A percentile compares a stretch with the other conserved stretches of the same genome.
Conservation (phyloP, 2,888 invertebrate genomes). For the Cerceris ruficornis region DNA sequence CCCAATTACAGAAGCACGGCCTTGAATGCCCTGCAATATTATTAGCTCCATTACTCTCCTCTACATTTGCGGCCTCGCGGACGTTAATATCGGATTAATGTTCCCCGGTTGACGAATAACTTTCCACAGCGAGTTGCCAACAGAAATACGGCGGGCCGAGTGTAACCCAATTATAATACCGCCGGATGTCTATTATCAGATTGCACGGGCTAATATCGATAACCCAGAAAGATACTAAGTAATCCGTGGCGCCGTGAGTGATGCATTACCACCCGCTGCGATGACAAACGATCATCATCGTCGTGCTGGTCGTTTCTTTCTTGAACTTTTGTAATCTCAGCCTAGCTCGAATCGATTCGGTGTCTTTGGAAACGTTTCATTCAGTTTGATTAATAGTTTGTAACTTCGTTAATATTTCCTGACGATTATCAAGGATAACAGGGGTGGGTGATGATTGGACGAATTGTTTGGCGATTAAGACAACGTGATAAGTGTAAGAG, state of each 20-base stretch:
- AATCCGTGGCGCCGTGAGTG: neutral
- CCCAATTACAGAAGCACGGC: neutral
- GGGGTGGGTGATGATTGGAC: too few species aligned
- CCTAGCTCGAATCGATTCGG: neutral
- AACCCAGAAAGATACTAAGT: neutral
- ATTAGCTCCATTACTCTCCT: neutral
- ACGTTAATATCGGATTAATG: neutral
- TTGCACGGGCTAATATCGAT: slow-evolving; percentile 18
- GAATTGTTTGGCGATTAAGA: too few species aligned
- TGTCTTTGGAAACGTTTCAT: too few species aligned
- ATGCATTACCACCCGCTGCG: neutral
- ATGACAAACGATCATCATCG: slow-evolving; percentile 10
- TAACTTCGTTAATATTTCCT: too few species aligned
- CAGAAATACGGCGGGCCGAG: neutral
- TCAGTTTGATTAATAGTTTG: too few species aligned
- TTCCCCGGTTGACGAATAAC: neutral
- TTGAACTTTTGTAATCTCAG: neutral
- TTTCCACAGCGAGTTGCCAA: neutral
- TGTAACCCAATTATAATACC: neutral
- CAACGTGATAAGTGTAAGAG: too few species aligned
- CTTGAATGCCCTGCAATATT: neutral
- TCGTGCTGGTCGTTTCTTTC: slow-evolving; percentile 1
- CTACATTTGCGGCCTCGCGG: neutral
- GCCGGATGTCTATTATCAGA: slow-evolving; percentile 8
- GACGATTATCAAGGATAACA: too few species aligned